Evolutionary conservation across 35 echinoderm and acorn worm genomes (phyloP).

Genomic region (Heliocidaris tuberculata): DNA sequence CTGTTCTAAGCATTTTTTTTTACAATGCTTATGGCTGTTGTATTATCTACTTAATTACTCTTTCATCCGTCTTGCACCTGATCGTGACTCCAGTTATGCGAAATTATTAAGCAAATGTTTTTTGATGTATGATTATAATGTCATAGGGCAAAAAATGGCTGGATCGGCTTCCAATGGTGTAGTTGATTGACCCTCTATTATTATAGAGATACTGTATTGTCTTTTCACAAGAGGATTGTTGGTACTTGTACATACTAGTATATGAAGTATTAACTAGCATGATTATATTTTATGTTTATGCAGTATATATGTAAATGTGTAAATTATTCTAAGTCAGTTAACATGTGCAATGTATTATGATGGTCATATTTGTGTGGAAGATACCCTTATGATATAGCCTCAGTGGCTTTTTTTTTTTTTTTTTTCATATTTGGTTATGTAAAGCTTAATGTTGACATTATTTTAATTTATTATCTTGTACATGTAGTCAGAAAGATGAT

Average conservation of each 20-base stretch:
- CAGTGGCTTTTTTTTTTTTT: not conserved
- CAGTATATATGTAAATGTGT: slow-evolving; percentile 3
- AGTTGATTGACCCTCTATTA: not conserved
- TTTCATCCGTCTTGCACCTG: not conserved
- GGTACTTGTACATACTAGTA: not conserved
- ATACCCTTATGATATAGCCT: not conserved
- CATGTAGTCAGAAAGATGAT: not conserved
- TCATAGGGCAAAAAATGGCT: not conserved
- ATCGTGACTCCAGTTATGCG: not conserved
- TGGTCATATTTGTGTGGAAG: not conserved
- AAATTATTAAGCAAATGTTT: not conserved
- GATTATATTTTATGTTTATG: not conserved
- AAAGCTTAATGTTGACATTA: not conserved
- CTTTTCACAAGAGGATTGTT: not conserved
- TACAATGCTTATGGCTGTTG: not conserved
- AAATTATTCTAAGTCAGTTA: not conserved
- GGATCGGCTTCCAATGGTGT: not conserved
- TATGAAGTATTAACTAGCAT: not conserved
- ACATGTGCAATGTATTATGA: not conserved
- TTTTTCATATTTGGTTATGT: not conserved
- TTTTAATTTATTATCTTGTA: not conserved
- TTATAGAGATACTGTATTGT: not conserved
- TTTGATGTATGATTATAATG: not conserved
- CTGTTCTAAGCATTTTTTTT: not conserved
- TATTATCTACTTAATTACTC: not conserved